Conservation (phyloP, 1,140 invertebrate genomes). For the Formica selysi region DNA sequence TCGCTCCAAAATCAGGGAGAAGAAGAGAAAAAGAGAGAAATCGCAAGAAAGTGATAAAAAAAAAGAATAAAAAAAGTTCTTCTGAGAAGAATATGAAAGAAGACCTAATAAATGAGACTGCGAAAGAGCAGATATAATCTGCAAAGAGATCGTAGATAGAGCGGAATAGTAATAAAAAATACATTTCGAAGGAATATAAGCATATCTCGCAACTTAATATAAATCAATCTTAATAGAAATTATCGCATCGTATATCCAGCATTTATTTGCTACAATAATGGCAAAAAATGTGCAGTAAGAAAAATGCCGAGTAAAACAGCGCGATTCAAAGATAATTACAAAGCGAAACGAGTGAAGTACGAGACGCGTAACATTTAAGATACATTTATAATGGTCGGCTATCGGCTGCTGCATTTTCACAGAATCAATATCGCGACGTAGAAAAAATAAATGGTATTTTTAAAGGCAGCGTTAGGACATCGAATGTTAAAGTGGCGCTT, state of each 20-base stretch:
- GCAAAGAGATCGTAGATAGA: conserved; percentile 23
- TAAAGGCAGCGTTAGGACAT: conserved; percentile 6
- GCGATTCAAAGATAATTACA: conserved; percentile 6
- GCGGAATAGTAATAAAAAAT: conserved; percentile 33
- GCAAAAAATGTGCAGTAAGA: conserved; percentile 24
- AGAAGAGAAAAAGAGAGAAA: neutral
- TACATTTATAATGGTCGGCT: conserved; percentile 18
- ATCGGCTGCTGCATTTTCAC: neutral
- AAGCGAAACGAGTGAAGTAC: neutral
- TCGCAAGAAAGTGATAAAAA: neutral
- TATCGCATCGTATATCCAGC: conserved; percentile 9
- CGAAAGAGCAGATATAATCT: conserved; percentile 27
- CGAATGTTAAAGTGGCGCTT: conserved; percentile 34
- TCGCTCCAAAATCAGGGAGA: conserved; percentile 21
- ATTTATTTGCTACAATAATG: conserved; percentile 15
- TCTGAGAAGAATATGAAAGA: conserved; percentile 4
- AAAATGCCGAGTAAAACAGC: conserved; percentile 38
- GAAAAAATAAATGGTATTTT: conserved; percentile 30
- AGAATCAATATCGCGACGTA: conserved; percentile 35
- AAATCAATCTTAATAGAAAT: conserved; percentile 34
- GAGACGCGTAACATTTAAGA: conserved; percentile 30
- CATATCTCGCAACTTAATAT: neutral
- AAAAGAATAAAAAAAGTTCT: neutral
- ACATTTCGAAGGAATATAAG: neutral
- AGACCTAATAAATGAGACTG: conserved; percentile 35